These are phyloP conservation scores for Drosophila austrosaltans DNA, from an alignment of 2,888 invertebrate genomes.

Conservation along the genomic window DNA sequence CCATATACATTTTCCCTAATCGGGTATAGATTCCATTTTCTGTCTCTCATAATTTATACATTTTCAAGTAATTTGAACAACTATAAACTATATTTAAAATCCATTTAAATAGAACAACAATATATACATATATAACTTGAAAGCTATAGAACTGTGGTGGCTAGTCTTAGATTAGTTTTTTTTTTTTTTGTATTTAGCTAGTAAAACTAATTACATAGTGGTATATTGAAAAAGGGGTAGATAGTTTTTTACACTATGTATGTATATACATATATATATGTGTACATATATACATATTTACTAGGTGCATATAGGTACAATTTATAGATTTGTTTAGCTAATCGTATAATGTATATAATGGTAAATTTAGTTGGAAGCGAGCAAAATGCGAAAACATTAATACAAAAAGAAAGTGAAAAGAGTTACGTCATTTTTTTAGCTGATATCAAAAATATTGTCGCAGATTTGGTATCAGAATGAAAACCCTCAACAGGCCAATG, in stretches of 20 bases:
- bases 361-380: slow-evolving; percentile 41
- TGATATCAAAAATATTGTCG: slow-evolving; percentile 83
- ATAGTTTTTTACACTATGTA: not conserved
- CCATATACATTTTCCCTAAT: slow-evolving; percentile 17
- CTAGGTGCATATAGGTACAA: slow-evolving; percentile 15
- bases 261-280: not conserved
- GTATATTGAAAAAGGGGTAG: too few relatives aligned
- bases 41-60: slow-evolving; percentile 4
- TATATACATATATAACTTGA: not conserved
- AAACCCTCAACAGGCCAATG: slow-evolving; percentile 70
- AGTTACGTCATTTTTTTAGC: slow-evolving; percentile 83
- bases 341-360: slow-evolving; percentile 40
- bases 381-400: slow-evolving; percentile 59
- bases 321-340: slow-evolving; percentile 5
- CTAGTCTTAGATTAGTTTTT: not conserved
- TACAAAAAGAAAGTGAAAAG: slow-evolving; percentile 74
- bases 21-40: slow-evolving; percentile 28
- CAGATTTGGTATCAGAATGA: slow-evolving; percentile 83
- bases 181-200: not conserved
- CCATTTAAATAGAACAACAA: not conserved
- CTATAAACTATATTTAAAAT: not conserved
- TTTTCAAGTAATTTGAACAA: slow-evolving; percentile 27
- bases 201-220: not conserved
- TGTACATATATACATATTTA: slow-evolving; percentile 8
- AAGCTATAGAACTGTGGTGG: slow-evolving; percentile 1